Evolutionary conservation across 1,140 invertebrate genomes (phyloP).

Genomic region (fruit fly (Drosophila melanogaster)): Release_6_plus_ISO1_MT NT_037436.4:11019501-11020000

Average conservation of each 20-base stretch:
- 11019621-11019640: constrained; percentile 74
- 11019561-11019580: constrained; percentile 82
- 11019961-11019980: constrained; percentile 75
- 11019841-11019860: constrained; percentile 64
- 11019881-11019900: constrained; percentile 13
- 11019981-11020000: constrained; percentile 71
- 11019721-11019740: constrained; percentile 75
- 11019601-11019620: constrained; percentile 79
- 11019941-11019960: constrained; percentile 83
- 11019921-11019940: constrained; percentile 52
- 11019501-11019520: neutral
- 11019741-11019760: constrained; percentile 83
- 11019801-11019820: constrained; percentile 64
- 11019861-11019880: constrained; percentile 74
- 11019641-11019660: constrained; percentile 20
- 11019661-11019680: constrained; percentile 39
- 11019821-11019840: constrained; percentile 80
- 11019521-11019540: constrained; percentile 8
- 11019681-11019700: neutral
- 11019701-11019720: constrained; percentile 10
- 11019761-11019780: constrained; percentile 76
- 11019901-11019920: constrained; percentile 77
- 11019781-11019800: constrained; percentile 20
- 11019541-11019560: constrained; percentile 64
- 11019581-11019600: constrained; percentile 81